Percentiles rank a stretch among this genome's conserved stretches.
phyloP scores from a whole-genome alignment of 2,888 invertebrate species.

The Tetragnatha montana region DNA sequence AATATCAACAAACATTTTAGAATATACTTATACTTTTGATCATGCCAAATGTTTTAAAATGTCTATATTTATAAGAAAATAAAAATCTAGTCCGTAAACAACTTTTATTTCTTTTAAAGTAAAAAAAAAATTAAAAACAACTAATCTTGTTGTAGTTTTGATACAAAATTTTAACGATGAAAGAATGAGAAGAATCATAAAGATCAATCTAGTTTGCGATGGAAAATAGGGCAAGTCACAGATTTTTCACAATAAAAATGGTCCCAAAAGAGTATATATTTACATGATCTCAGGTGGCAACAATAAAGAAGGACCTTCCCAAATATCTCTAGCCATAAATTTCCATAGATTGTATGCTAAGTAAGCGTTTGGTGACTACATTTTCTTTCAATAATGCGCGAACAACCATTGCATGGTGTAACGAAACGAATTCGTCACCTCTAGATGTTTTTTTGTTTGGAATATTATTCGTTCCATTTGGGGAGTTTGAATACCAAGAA shows the following conservation, averaged over 20 bases:
- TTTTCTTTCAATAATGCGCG: constrained; percentile 6
- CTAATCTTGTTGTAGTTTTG: too few species aligned
- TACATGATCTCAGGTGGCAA: constrained; percentile 11
- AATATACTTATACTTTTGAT: too few species aligned
- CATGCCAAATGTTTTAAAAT: too few species aligned
- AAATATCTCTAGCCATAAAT: neutral
- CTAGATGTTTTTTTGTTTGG: neutral
- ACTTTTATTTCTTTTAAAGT: neutral
- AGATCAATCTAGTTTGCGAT: neutral
- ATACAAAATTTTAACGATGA: neutral
- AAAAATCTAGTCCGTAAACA: too few species aligned
- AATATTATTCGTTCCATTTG: neutral
- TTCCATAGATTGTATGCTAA: constrained; percentile 28
- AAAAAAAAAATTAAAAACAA: neutral
- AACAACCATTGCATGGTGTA: neutral
- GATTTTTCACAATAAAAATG: constrained; percentile 23
- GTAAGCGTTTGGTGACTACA: neutral
- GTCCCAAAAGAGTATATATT: neutral
- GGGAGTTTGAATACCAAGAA: neutral
- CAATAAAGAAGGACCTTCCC: neutral
- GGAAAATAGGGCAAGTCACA: neutral
- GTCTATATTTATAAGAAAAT: too few species aligned
- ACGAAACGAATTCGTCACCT: neutral
- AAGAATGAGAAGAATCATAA: too few species aligned
- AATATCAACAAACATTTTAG: too few species aligned